Evolutionary conservation across 2,797 vertebrate species (phyloP), one percentile per base, ranked within the genome.

Genomic region (Pitangus sulphuratus): DNA sequence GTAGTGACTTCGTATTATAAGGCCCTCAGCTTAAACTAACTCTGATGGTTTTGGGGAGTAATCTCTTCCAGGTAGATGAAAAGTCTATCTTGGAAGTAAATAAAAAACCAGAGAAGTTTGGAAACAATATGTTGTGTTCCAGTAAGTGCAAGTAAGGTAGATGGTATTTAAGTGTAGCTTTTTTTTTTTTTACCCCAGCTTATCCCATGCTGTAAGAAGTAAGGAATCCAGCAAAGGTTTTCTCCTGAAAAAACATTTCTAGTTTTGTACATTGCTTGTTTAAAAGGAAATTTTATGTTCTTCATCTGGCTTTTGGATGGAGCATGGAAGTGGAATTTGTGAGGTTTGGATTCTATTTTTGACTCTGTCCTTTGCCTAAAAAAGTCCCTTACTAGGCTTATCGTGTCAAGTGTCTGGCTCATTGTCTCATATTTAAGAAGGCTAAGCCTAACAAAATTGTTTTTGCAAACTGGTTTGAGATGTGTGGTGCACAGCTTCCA

Each of bases 191-290:
- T 12, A 1, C 15, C 39, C 37, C 28, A 78, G n/a, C 15, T 96
- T 94, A 54, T 87, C 77, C 87, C 44, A 91, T 96, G 91, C 77
- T 87, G 51, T 95, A 92, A 92, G 84, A 48, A 62, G 53, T 84
- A 93, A 94, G 87, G 94, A 96, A 96, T 96, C 74, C 66, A 93
- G 65, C 33, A 86, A 74, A 94, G 47, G 15, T 88, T 96, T 94
- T 89, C 24, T 83, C 26, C 16, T 78, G 44, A 90, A 93, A 85
- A 85, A 96, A 65, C 3, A 19, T 69, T 88, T 51, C 66, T 51
- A 64, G 58, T 94, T 94, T 82, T 95, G 76, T 66, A 33, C 4
- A 2, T 79, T 82, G 42, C 89, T 90, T 62, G 76, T 87, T 95
- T 93, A 91, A 92, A 96, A 96, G 92, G 91, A 92, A 89, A 86